Base-by-base conservation (phyloP, 1,140 invertebrate genomes). In the Eriocheir sinensis region DNA sequence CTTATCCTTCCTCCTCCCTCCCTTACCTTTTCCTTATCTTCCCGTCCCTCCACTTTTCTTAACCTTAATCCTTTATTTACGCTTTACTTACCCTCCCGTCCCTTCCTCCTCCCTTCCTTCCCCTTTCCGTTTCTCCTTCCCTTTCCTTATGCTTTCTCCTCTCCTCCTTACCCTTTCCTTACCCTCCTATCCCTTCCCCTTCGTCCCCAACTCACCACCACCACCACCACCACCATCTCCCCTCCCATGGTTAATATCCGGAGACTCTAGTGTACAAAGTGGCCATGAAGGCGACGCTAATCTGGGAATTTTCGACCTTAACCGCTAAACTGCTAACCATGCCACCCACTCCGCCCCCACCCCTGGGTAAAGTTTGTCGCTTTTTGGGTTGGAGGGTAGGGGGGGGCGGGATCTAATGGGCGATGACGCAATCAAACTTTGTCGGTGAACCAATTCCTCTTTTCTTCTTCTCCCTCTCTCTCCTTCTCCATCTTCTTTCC, bases 401-500 rank as follows among this genome's bases (percentile, higher is more conserved):
- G n/a, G n/a, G n/a, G n/a, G n/a, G 91, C 32, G 32, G 60, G 12
- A 80, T 48, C 79, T 93, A 93, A 93, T 85, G 48, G 92, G 92
- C 40, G 83, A 86, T 21, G 92, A 93, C 92, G 92, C 92, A 93
- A 93, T 93, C 92, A 93, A 93, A 93, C 92, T 93, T 93, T 93
- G 92, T 88, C 92, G 83, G 72, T 93, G 92, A 93, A 88, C 36
- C 32, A 88, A 60, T 48, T 40, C 72, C 40, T 81, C n/a, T 17
- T 72, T 79, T 53, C 90, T n/a, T 72, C 60, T 8, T n/a, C n/a
- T n/a, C 60, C 60, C 4, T 48, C 15, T 30, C 34, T 41, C 88
- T 3, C 17, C 72, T 4, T 27, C 53, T 90, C 1, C 30, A 21
- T 17, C 34, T 48, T 91, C 89, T 17, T 32, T 32, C 44, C 32